Percentiles rank a stretch among this genome's conserved stretches.
Conservation (phyloP, 2,797 vertebrate species). For the Hippocampus kuda region DNA sequence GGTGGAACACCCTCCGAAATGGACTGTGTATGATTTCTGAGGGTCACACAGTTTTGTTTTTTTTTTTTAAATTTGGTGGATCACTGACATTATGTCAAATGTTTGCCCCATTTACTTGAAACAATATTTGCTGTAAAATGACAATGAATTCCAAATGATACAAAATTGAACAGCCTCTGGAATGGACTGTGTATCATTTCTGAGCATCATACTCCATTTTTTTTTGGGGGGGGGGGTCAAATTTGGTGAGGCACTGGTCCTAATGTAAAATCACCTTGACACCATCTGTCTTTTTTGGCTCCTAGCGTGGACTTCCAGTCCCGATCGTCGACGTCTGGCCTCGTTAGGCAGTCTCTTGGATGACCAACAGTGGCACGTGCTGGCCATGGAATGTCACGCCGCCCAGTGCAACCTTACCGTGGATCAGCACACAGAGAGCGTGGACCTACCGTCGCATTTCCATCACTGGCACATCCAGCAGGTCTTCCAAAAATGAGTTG, state of each 20-base stretch:
- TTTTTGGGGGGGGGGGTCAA: too few species aligned
- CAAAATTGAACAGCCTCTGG: too few species aligned
- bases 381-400: slow-evolving; percentile 70
- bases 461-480: slow-evolving; percentile 73
- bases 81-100: not conserved
- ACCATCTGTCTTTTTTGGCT: slow-evolving; percentile 6
- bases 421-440: slow-evolving; percentile 75
- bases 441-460: slow-evolving; percentile 72
- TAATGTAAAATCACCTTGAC: not conserved
- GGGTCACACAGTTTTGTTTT: not conserved
- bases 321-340: slow-evolving; percentile 53
- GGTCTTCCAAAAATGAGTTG: slow-evolving; percentile 59
- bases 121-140: too few species aligned
- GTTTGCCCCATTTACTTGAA: too few species aligned
- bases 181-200: too few species aligned
- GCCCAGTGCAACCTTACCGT: slow-evolving; percentile 83
- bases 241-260: not conserved
- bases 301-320: slow-evolving; percentile 40
- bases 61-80: not conserved
- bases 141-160: too few species aligned
- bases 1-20: not conserved
- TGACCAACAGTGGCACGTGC: slow-evolving; percentile 88
- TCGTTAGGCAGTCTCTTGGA: slow-evolving; percentile 84
- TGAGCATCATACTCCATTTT: not conserved
- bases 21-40: not conserved